phyloP scores from a whole-genome alignment of 2,888 invertebrate species.

The Lepidocyrtoides sp. region DNA sequence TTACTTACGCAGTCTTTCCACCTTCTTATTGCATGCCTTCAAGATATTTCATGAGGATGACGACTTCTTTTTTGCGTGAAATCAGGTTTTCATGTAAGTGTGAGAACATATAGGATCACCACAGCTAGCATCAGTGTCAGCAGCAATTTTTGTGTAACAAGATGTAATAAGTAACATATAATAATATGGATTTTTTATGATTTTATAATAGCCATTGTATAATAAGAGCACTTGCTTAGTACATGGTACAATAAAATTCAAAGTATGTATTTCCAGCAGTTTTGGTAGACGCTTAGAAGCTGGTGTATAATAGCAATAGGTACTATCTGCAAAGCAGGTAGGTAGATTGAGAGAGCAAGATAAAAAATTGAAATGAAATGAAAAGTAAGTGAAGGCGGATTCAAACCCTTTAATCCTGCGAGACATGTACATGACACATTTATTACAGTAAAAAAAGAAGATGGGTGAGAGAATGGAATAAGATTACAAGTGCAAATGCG shows the following conservation, averaged over 20 bases:
- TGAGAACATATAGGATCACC: neutral
- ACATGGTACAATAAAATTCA: too few relatives aligned
- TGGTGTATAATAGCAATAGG: too few relatives aligned
- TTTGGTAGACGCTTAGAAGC: too few relatives aligned
- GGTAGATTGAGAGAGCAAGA: too few relatives aligned
- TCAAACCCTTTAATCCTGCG: slow-evolving; percentile 65
- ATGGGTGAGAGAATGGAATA: neutral
- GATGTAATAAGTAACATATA: slow-evolving; percentile 9
- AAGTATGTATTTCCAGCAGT: neutral
- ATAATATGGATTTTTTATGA: slow-evolving; percentile 18
- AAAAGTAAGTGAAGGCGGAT: slow-evolving; percentile 46
- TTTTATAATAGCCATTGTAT: neutral
- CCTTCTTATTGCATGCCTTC: slow-evolving; percentile 8
- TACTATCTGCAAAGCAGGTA: neutral
- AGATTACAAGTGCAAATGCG: slow-evolving; percentile 32
- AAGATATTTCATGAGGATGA: slow-evolving; percentile 34
- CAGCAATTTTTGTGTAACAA: neutral
- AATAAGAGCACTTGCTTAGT: too few relatives aligned
- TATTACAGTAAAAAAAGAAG: slow-evolving; percentile 34
- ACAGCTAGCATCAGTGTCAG: neutral
- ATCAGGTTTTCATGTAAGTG: neutral
- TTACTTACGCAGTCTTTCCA: neutral
- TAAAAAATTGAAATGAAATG: slow-evolving; percentile 9
- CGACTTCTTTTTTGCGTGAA: slow-evolving; percentile 25
- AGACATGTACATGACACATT: slow-evolving; percentile 69